A percentile compares a stretch with the other conserved stretches of the same genome.
Evolutionary conservation across 2,888 invertebrate genomes (phyloP).

Genomic region (Drosophila eohydei): DNA sequence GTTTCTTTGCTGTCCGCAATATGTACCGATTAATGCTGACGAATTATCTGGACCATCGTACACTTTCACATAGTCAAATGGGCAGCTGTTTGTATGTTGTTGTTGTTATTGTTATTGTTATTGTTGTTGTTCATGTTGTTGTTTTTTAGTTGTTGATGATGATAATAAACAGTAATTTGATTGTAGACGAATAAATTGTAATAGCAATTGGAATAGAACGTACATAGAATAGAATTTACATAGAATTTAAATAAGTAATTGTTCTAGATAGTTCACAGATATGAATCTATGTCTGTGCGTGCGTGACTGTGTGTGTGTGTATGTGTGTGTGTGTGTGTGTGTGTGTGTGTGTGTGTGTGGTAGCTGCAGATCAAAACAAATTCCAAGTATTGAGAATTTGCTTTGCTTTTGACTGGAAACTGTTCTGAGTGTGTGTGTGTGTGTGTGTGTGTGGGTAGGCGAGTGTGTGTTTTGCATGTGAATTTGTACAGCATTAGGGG

Average conservation of each 20-base stretch:
- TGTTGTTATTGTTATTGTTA: conserved; percentile 15
- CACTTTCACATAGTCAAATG: conserved; percentile 98
- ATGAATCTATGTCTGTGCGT: conserved; percentile 11
- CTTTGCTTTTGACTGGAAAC: conserved; percentile 71
- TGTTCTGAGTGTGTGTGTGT: conserved; percentile 13
- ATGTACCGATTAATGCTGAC: conserved; percentile 96
- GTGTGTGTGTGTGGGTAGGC: conserved; percentile 17
- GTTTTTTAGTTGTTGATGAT: conserved; percentile 35
- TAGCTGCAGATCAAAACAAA: conserved; percentile 71
- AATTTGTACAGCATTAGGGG: conserved; percentile 76
- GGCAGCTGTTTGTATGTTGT: conserved; percentile 89
- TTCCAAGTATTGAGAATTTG: conserved; percentile 47
- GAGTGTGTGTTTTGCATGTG: conserved; percentile 13
- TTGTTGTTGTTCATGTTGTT: conserved; percentile 24
- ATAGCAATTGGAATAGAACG: conserved; percentile 35
- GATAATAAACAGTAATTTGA: conserved; percentile 46
- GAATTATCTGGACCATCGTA: conserved; percentile 96
- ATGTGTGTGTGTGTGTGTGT: conserved; percentile 15
- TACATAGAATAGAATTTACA: conserved; percentile 47
- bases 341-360: conserved; percentile 17
- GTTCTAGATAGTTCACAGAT: conserved; percentile 55
- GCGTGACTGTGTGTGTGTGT: conserved; percentile 15
- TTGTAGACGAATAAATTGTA: conserved; percentile 45
- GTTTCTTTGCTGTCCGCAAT: conserved; percentile 98
- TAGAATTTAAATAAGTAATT: conserved; percentile 49